Conservation (phyloP, 2,113 vertebrate genomes). For the Paralichthys olivaceus region DNA sequence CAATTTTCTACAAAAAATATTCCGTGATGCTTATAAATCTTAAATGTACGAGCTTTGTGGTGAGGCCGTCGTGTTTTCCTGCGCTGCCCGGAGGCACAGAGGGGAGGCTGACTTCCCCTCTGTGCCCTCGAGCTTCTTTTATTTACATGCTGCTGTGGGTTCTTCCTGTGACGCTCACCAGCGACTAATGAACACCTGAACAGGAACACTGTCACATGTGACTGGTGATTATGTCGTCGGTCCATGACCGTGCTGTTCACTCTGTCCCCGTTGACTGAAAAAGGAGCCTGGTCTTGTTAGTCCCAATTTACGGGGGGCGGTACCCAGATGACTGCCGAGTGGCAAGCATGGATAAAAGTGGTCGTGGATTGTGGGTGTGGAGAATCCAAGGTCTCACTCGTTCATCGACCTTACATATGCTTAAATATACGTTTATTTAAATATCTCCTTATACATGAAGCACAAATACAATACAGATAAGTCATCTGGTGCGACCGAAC, state of each 20-base stretch:
- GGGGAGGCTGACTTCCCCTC: neutral
- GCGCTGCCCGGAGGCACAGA: neutral
- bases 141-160: constrained; percentile 42
- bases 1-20: constrained; percentile 52
- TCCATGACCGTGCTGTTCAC: too few relatives aligned
- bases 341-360: neutral
- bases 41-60: neutral
- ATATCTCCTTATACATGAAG: too few relatives aligned
- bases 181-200: constrained; percentile 17
- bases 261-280: too few relatives aligned
- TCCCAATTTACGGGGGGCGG: neutral
- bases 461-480: too few relatives aligned
- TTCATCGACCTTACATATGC: too few relatives aligned
- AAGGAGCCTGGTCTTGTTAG: too few relatives aligned
- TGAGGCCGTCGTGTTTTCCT: neutral
- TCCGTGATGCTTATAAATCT: constrained; percentile 33
- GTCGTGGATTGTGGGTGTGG: too few relatives aligned
- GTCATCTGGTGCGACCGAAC: too few relatives aligned
- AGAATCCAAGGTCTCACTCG: too few relatives aligned
- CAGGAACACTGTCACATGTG: neutral
- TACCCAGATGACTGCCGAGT: neutral
- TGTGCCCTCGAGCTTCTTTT: constrained; percentile 27
- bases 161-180: constrained; percentile 2
- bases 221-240: neutral
- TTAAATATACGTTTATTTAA: too few relatives aligned